Base-by-base conservation (phyloP, 35 echinoderm and acorn worm genomes). In the Lytechinus variegatus region DNA sequence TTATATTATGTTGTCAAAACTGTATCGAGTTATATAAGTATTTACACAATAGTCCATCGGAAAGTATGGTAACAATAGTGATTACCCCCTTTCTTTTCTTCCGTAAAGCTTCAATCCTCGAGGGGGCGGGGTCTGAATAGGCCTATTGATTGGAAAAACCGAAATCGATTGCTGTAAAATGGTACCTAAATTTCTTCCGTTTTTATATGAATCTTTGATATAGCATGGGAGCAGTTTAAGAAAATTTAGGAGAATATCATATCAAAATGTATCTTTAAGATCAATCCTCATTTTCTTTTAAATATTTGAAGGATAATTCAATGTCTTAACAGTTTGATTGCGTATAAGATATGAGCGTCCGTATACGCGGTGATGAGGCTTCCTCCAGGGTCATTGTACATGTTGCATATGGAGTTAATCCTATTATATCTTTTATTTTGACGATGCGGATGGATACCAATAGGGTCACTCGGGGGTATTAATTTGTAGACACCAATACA, bases 1-100 rank as follows among this genome's bases (percentile, higher is more conserved):
- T 79, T 79, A 79, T 79, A 79, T 79, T 79, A 24, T 79, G 66
- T 79, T 79, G 66, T 79, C 66, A n/a, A 79, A 79, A 79, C 66
- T 79, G 66, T 24, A 79, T 79, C n/a, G 66, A 79, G 66, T 6
- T 79, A 2, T 19, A 14, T 2, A 24, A 79, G 19, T n/a, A 5
- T 1, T 5, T 79, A 16, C 66, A 79, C 66, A 79, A n/a, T 79
- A 79, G 66, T 24, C n/a, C 16, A 19, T 79, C 16, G 14, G 66
- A 79, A 24, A 24, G 66, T 79, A 2, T 19, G 66, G 66, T 79
- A 79, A 79, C 66, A 79, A n/a, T 79, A 24, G 16, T 24, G 66
- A 79, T 79, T 79, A 24, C 1, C 66, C 66, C 19, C 14, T 79
- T 79, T 79, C 19, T n/a, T 24, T n/a, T 79, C 1, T 56, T 9